These are phyloP conservation scores for Varanus salvator DNA, from an alignment of 2,113 vertebrate genomes.

Conservation along the genomic window DNA sequence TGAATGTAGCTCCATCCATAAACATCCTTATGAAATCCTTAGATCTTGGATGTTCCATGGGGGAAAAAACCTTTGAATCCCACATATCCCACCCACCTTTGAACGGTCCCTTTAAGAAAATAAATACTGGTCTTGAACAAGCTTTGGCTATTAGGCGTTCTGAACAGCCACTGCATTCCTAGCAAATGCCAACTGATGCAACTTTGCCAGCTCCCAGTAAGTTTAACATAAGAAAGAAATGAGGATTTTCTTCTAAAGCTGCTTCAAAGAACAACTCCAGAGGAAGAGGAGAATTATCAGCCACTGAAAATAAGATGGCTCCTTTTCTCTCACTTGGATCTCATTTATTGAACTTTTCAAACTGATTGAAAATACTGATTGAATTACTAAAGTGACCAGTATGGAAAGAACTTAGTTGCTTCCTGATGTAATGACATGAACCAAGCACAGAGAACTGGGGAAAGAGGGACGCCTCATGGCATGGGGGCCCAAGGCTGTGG, in stretches of 20 bases:
- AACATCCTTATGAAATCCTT: neutral
- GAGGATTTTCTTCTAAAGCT: conserved; percentile 21
- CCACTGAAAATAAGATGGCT: too few species aligned
- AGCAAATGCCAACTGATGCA: conserved; percentile 55
- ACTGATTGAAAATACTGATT: neutral
- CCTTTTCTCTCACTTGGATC: neutral
- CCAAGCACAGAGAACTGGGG: too few species aligned
- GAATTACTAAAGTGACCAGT: too few species aligned
- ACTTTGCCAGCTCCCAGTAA: conserved; percentile 43
- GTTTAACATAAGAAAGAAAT: neutral
- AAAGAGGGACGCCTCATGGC: neutral
- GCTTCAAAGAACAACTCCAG: neutral
- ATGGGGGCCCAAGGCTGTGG: neutral
- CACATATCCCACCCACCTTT: neutral
- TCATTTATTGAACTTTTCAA: neutral
- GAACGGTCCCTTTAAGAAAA: neutral
- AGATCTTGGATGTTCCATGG: neutral
- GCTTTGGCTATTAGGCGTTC: conserved; percentile 48
- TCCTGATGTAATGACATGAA: neutral
- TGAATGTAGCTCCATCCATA: neutral
- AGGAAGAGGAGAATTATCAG: neutral
- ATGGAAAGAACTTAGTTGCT: neutral
- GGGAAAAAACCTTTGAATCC: neutral
- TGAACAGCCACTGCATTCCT: conserved; percentile 43
- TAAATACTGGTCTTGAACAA: conserved; percentile 39